Percentiles rank a stretch among this genome's conserved stretches.
These are phyloP conservation scores for Eupithecia vulgata DNA, from an alignment of 2,888 invertebrate genomes.

Conservation along the genomic window DNA sequence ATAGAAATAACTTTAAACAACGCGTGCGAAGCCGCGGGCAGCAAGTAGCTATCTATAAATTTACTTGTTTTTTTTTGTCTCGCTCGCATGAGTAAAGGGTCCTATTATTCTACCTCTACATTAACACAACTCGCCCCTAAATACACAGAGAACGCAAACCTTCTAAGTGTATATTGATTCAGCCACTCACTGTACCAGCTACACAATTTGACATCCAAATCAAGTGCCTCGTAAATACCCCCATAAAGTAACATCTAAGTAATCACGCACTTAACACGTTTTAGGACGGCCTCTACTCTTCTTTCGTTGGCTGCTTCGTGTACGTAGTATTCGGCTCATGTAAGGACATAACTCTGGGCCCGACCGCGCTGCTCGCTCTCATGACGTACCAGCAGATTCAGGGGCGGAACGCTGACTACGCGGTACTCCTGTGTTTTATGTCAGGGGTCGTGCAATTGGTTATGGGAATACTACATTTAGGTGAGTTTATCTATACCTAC, in stretches of 20 bases:
- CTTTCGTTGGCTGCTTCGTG: conserved; percentile 96
- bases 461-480: conserved; percentile 92
- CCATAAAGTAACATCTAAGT: conserved; percentile 17
- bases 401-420: conserved; percentile 89
- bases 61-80: neutral
- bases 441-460: conserved; percentile 91
- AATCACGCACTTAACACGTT: conserved; percentile 28
- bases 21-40: neutral
- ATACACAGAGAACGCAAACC: neutral
- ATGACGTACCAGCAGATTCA: conserved; percentile 93
- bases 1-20: no score
- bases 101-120: neutral
- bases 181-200: conserved; percentile 5
- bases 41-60: neutral
- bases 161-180: neutral
- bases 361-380: conserved; percentile 96
- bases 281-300: conserved; percentile 97
- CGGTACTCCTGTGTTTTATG: conserved; percentile 92
- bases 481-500: conserved; percentile 72
- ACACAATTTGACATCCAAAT: conserved; percentile 16
- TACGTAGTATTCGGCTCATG: conserved; percentile 95
- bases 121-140: neutral
- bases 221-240: conserved; percentile 14
- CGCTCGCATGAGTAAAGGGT: neutral
- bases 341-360: conserved; percentile 94